Conservation (phyloP, 2,888 invertebrate genomes). For the Pantelozetes paolii region DNA sequence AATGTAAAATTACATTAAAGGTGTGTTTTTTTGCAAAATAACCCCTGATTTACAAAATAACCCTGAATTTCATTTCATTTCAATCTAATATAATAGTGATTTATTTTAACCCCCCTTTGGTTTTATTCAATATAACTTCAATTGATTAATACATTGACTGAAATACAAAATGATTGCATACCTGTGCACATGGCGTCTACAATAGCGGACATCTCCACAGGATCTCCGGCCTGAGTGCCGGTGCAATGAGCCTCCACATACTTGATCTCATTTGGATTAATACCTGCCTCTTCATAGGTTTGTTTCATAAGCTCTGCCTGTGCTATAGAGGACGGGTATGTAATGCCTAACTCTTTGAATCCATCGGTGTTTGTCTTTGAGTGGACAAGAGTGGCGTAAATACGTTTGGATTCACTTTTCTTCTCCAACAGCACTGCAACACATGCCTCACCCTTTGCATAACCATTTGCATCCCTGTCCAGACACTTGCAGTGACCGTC, state of each 20-base stretch:
- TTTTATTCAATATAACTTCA: too few relatives aligned
- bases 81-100: too few relatives aligned
- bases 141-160: too few relatives aligned
- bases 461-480: constrained; percentile 67
- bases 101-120: too few relatives aligned
- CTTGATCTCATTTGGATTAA: constrained; percentile 55
- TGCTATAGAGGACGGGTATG: constrained; percentile 73
- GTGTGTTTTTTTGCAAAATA: too few relatives aligned
- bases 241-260: constrained; percentile 60
- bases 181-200: constrained; percentile 61
- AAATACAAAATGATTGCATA: not conserved
- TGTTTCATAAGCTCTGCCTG: constrained; percentile 60
- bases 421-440: constrained; percentile 67
- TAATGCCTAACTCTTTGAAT: constrained; percentile 81
- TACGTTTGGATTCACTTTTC: constrained; percentile 66
- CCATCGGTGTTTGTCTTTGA: constrained; percentile 91
- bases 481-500: constrained; percentile 91
- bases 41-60: too few relatives aligned
- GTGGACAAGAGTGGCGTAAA: constrained; percentile 80
- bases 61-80: too few relatives aligned
- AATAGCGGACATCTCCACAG: constrained; percentile 91
- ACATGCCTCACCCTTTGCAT: constrained; percentile 65
- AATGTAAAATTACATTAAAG: too few relatives aligned
- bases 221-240: constrained; percentile 73
- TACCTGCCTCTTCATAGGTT: constrained; percentile 48